Conservation (phyloP, 2,797 vertebrate species). For the Sciurus vulgaris region DNA sequence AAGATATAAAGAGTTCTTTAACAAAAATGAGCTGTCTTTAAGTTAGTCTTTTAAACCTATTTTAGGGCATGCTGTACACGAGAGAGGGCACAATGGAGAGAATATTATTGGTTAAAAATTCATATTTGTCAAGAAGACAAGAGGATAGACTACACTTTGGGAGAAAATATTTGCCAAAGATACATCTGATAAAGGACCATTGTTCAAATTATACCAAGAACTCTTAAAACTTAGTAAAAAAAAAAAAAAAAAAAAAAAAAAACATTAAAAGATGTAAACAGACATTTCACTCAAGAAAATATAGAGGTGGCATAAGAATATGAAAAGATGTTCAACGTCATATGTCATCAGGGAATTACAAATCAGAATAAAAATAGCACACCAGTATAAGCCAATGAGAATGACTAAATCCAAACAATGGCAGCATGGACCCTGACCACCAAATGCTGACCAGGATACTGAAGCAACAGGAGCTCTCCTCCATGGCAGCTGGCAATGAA, state of each 20-base stretch:
- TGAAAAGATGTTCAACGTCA: not conserved
- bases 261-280: not conserved
- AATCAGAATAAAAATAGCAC: not conserved
- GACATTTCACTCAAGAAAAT: not conserved
- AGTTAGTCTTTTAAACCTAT: not conserved
- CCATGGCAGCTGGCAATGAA: not conserved
- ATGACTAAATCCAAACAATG: not conserved
- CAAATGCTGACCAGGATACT: not conserved
- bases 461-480: not conserved
- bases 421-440: not conserved
- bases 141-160: not conserved
- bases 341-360: not conserved
- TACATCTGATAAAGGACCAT: not conserved
- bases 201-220: conserved; percentile 13
- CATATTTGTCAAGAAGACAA: not conserved
- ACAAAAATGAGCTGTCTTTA: not conserved
- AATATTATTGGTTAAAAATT: not conserved
- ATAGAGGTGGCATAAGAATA: not conserved
- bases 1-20: not conserved
- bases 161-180: conserved; percentile 17
- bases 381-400: not conserved
- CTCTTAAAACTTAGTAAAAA: not conserved
- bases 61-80: not conserved
- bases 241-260: not conserved
- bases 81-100: not conserved